Conservation (phyloP, 2,113 vertebrate genomes). For the Pseudonaja textilis region DNA sequence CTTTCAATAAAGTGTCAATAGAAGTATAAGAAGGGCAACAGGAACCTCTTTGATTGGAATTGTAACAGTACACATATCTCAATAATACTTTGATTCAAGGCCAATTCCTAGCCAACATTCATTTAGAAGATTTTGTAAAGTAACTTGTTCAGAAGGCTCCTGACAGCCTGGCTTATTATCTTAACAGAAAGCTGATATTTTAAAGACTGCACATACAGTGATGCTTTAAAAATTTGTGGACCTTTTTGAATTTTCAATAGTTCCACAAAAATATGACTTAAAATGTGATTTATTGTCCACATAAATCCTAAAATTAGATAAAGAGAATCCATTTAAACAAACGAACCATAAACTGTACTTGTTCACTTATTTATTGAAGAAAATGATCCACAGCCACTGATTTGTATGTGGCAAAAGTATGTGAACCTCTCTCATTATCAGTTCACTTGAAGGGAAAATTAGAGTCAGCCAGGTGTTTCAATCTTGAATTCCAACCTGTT, state of each 20-base stretch:
- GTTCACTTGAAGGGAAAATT: not conserved
- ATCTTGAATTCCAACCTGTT: not conserved
- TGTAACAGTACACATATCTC: constrained; percentile 16
- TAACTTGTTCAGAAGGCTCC: constrained; percentile 16
- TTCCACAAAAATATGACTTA: not conserved
- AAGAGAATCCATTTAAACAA: not conserved
- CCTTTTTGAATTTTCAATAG: not conserved
- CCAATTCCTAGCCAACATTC: constrained; percentile 35
- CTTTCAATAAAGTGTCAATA: constrained; percentile 36
- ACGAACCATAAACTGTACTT: not conserved
- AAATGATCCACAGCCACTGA: not conserved
- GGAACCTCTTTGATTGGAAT: constrained; percentile 32
- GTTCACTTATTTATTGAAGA: not conserved
- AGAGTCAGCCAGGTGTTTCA: not conserved
- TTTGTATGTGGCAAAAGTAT: not conserved
- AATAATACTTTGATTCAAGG: constrained; percentile 23
- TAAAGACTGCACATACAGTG: not conserved
- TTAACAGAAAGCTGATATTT: constrained; percentile 22
- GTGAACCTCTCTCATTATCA: not conserved
- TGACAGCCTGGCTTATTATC: constrained; percentile 3
- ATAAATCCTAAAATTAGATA: not conserved
- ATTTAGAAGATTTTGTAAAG: not conserved
- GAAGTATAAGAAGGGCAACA: constrained; percentile 46
- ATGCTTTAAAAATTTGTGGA: not conserved
- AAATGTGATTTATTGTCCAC: not conserved